These are phyloP conservation scores for Caenorhabditis briggsae DNA, from an alignment of 1,140 invertebrate species.

Conservation along the genomic window DNA sequence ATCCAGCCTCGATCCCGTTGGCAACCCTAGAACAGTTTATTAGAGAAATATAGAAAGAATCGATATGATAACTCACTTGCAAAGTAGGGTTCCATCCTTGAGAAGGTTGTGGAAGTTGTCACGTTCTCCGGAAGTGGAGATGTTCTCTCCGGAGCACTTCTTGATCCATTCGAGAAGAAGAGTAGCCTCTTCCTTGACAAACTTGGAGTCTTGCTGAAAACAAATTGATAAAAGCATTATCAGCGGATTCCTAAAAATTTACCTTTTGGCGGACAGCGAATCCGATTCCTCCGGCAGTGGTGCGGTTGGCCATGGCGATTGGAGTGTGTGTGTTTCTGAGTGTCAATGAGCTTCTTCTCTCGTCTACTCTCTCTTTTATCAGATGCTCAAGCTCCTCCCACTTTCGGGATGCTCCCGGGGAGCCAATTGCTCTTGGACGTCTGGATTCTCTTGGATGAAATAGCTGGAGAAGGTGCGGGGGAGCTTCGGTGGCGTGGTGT, in stretches of 20 bases:
- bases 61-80: slow-evolving; percentile 74
- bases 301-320: slow-evolving; percentile 73
- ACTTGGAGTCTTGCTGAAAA: slow-evolving; percentile 92
- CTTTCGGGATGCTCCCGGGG: slow-evolving; percentile 12
- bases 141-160: slow-evolving; percentile 84
- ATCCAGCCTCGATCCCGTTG: slow-evolving; percentile 81
- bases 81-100: slow-evolving; percentile 78
- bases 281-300: slow-evolving; percentile 77
- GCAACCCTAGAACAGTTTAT: slow-evolving; percentile 70
- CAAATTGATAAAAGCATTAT: slow-evolving; percentile 14
- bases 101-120: slow-evolving; percentile 86
- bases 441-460: slow-evolving; percentile 19
- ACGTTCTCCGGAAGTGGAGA: slow-evolving; percentile 84
- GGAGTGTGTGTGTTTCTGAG: slow-evolving; percentile 1
- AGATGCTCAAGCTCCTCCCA: slow-evolving; percentile 46
- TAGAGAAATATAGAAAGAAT: not conserved
- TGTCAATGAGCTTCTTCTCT: slow-evolving; percentile 35
- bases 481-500: slow-evolving; percentile 35
- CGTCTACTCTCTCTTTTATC: slow-evolving; percentile 28
- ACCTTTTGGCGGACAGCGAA: slow-evolving; percentile 76
- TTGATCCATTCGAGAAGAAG: slow-evolving; percentile 91
- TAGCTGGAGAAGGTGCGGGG: not conserved
- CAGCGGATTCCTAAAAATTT: not conserved
- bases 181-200: slow-evolving; percentile 89
- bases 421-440: slow-evolving; percentile 37